Evolutionary conservation across 2,888 invertebrate species (phyloP), one percentile per base, ranked within the genome.

Genomic region (Carterocephalus palaemon): DNA sequence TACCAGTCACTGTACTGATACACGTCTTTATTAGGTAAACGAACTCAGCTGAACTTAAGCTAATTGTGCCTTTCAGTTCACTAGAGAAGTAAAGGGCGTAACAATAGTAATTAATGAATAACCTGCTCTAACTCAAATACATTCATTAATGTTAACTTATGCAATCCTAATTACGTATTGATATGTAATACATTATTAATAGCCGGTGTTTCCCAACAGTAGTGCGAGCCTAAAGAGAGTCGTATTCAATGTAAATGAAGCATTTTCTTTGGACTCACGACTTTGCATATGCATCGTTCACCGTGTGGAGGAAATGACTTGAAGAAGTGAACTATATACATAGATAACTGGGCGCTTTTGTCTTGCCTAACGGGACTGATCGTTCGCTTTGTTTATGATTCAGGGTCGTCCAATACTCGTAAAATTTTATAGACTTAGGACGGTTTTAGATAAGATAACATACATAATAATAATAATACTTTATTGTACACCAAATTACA

Each of bases 161-260:
- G 22, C 28, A 29, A 36, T 22, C 12, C 34, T 29, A 20, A 22
- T 43, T 36, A 43, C 19, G 24, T 33, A 43, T 43, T 36, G 22
- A 29, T 28, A 36, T 36, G 28, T 29, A 34, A 36, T 43, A 36
- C 22, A 36, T 29, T 29, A 43, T 28, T 10, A 46, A 45, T 19
- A 8, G 17, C 17, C 23, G 13, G 19, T 31, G 24, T 38, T 45
- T 38, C 45, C 31, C 23, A 45, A 45, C 9, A 45, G 33, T 26
- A 16, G 33, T 6, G 6, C 16, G 33, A 32, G 31, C 16, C 24
- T 31, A 26, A 45, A 46, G 58, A 53, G 46, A 59, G 57, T 59
- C 56, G 49, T 60, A 75, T 77, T 76, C 70, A 70, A 79, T 77
- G 76, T 65, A 75, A 78, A 76, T 75, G 51, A 64, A 54, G 55